Evolutionary conservation across 2,113 vertebrate genomes (phyloP).

Genomic region (Emberiza fucata): DNA sequence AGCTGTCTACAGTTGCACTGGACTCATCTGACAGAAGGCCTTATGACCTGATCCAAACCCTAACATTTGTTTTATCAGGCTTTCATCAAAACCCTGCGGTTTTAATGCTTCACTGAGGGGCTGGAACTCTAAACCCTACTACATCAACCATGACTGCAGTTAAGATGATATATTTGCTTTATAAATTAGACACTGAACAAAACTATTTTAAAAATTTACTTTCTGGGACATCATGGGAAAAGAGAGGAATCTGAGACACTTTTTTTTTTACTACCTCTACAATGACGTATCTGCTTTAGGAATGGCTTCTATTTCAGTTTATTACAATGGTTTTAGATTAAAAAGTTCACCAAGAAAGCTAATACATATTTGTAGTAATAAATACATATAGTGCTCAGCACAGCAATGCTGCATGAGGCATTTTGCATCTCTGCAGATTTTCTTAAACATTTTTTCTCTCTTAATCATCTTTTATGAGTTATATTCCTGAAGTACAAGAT

Average conservation of each 20-base stretch:
- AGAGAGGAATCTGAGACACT: neutral
- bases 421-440: neutral
- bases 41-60: neutral
- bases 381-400: neutral
- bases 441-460: neutral
- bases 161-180: neutral
- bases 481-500: neutral
- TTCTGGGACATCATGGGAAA: neutral
- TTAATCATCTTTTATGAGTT: neutral
- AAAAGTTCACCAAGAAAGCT: neutral
- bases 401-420: neutral
- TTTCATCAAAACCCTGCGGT: neutral
- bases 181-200: neutral
- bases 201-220: neutral
- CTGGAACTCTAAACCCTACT: neutral
- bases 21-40: neutral
- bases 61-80: neutral
- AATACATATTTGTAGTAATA: neutral
- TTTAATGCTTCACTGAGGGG: neutral
- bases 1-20: neutral
- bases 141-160: neutral
- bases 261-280: neutral
- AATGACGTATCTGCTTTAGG: neutral
- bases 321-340: neutral
- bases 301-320: neutral